phyloP scores from a whole-genome alignment of 2,113 vertebrate genomes.

The Columba janthina region DNA sequence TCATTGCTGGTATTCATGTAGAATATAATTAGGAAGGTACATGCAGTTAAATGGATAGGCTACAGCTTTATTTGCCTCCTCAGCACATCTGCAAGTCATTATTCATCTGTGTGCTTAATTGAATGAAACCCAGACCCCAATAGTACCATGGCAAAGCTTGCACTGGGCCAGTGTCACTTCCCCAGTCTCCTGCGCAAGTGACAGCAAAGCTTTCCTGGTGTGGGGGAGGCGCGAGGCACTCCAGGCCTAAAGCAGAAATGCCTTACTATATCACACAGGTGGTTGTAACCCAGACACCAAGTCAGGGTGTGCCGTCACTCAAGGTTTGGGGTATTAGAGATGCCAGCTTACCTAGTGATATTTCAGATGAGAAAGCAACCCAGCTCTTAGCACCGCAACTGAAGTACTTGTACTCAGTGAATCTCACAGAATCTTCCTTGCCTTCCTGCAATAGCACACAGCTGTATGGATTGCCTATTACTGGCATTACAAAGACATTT shows the following conservation, averaged over 20 bases:
- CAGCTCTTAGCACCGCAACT: not conserved
- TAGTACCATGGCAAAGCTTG: fast-evolving
- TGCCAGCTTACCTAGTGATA: fast-evolving
- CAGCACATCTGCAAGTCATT: too few relatives aligned
- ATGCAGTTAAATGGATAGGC: fast-evolving
- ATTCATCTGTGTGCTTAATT: fast-evolving
- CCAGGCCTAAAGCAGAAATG: not conserved
- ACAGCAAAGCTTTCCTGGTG: fast-evolving
- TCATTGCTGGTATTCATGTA: fast-evolving
- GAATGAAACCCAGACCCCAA: not conserved
- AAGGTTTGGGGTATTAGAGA: fast-evolving
- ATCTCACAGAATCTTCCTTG: not conserved
- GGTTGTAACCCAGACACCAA: not conserved
- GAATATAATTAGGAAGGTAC: not conserved
- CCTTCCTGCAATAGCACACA: not conserved
- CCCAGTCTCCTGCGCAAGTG: fast-evolving
- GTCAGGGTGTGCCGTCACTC: too few relatives aligned
- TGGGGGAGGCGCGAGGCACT: not conserved
- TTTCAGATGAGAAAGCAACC: not conserved
- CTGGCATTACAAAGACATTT: not conserved
- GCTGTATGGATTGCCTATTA: not conserved
- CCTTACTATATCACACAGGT: not conserved
- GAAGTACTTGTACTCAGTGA: not conserved
- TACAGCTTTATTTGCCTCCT: not conserved
- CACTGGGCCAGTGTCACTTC: fast-evolving